These are phyloP conservation scores for Drosophila sproati DNA, from an alignment of 1,140 invertebrate species.

Conservation along the genomic window DNA sequence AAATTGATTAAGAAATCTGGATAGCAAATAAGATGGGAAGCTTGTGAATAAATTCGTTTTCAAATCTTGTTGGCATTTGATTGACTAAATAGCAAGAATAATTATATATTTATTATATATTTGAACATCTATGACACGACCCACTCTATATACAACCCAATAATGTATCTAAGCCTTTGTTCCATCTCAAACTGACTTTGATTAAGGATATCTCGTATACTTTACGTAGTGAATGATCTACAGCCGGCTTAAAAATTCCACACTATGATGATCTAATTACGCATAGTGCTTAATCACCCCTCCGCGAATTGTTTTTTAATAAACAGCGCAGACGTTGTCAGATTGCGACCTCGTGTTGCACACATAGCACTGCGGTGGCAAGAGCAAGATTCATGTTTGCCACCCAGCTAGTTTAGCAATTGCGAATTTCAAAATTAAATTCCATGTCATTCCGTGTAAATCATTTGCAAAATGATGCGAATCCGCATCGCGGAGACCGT, in stretches of 20 bases:
- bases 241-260: background rate
- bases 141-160: too few relatives aligned
- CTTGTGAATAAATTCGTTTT: too few relatives aligned
- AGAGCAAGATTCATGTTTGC: conserved; percentile 73
- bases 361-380: background rate
- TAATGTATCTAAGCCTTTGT: too few relatives aligned
- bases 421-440: conserved; percentile 83
- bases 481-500: conserved; percentile 51
- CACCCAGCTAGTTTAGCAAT: conserved; percentile 81
- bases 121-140: too few relatives aligned
- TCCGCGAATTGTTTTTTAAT: background rate
- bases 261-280: conserved; percentile 35
- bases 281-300: conserved; percentile 12
- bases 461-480: conserved; percentile 77
- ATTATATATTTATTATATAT: too few relatives aligned
- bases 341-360: conserved; percentile 26
- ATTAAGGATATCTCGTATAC: too few relatives aligned
- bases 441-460: conserved; percentile 82
- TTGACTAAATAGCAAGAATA: too few relatives aligned
- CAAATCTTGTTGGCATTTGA: too few relatives aligned
- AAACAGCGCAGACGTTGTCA: conserved; percentile 39
- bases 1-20: too few relatives aligned
- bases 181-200: background rate
- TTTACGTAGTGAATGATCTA: background rate
- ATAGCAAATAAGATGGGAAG: too few relatives aligned